These are phyloP conservation scores for Agrotis exclamationis DNA, from an alignment of 2,888 invertebrate genomes.

Conservation along the genomic window DNA sequence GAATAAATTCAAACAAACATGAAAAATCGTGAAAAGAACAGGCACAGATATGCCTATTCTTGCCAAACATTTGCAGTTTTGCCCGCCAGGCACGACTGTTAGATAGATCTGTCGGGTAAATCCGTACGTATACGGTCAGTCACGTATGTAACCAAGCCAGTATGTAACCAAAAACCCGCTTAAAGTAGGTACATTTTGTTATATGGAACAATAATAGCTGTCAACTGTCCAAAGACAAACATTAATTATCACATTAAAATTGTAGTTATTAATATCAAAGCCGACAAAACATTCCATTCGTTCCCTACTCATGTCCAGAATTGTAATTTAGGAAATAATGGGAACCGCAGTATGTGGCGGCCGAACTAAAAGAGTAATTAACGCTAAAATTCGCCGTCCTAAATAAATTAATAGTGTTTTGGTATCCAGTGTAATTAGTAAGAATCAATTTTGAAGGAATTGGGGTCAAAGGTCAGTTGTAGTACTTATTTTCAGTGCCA, in stretches of 20 bases:
- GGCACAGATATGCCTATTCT: too few relatives aligned
- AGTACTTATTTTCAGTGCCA: conserved; percentile 13
- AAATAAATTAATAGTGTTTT: conserved; percentile 59
- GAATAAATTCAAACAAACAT: too few relatives aligned
- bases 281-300: conserved; percentile 34
- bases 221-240: background rate
- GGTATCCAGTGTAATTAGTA: conserved; percentile 44
- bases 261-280: conserved; percentile 5
- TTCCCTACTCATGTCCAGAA: conserved; percentile 27
- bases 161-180: too few relatives aligned
- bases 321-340: conserved; percentile 54
- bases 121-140: too few relatives aligned
- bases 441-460: conserved; percentile 54
- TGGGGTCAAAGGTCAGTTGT: conserved; percentile 22
- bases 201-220: background rate
- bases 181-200: background rate
- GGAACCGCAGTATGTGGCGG: conserved; percentile 41
- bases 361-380: conserved; percentile 58
- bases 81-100: too few relatives aligned
- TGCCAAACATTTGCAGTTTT: too few relatives aligned
- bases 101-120: too few relatives aligned
- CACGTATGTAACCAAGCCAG: too few relatives aligned
- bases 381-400: conserved; percentile 51
- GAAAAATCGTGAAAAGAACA: too few relatives aligned
- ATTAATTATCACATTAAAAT: background rate